Conservation (phyloP, 2,888 invertebrate genomes). For the Cartodere bifasciata region DNA sequence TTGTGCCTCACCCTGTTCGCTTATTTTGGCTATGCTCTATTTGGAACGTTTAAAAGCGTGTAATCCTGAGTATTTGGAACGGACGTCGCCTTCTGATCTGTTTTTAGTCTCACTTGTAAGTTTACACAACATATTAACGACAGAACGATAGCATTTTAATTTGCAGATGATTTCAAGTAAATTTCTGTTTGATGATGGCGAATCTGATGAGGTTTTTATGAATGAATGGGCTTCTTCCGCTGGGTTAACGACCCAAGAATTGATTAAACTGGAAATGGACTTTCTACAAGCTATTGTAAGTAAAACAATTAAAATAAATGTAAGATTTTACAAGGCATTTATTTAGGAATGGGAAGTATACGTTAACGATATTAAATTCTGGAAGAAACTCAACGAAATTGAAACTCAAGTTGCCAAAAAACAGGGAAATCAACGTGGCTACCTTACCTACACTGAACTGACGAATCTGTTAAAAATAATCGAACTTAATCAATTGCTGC, state of each 20-base stretch:
- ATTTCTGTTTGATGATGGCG: constrained; percentile 86
- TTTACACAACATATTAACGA: constrained; percentile 12
- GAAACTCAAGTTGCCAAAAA: constrained; percentile 61
- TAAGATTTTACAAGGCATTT: constrained; percentile 12
- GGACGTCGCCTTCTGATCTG: constrained; percentile 78
- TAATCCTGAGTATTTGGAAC: constrained; percentile 72
- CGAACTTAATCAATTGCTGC: constrained; percentile 37
- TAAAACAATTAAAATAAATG: no score
- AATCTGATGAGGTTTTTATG: constrained; percentile 81
- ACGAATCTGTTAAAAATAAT: constrained; percentile 40
- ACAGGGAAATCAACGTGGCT: constrained; percentile 60
- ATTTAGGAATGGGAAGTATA: constrained; percentile 76
- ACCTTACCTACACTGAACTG: constrained; percentile 74
- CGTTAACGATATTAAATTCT: constrained; percentile 64
- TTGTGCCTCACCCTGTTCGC: constrained; percentile 81
- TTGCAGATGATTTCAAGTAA: constrained; percentile 89
- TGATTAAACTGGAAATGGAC: constrained; percentile 75
- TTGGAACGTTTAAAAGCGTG: constrained; percentile 73
- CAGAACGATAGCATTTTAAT: not conserved
- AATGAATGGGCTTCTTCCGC: constrained; percentile 88
- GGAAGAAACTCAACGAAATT: constrained; percentile 52
- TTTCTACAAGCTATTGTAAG: constrained; percentile 84
- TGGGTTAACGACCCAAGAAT: constrained; percentile 53
- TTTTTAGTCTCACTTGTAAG: constrained; percentile 88
- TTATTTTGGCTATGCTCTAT: constrained; percentile 87